Evolutionary conservation across 2,888 invertebrate genomes (phyloP).

Genomic region (Sesia apiformis): DNA sequence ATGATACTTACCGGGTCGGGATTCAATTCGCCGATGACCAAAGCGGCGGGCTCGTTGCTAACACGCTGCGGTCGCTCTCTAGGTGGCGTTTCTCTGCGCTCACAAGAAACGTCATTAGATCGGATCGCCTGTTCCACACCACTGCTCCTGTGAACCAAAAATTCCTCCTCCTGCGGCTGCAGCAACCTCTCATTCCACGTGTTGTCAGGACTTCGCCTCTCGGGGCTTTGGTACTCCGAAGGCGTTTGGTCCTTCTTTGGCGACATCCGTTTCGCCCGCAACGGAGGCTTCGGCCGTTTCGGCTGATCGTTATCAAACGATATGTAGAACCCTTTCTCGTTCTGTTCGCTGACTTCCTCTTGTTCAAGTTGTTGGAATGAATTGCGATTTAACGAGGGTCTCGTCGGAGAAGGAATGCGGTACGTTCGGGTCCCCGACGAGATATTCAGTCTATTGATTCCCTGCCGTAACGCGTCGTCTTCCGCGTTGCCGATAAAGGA

Average conservation of each 20-base stretch:
- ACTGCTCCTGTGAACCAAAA: conserved; percentile 27
- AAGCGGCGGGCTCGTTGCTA: conserved; percentile 47
- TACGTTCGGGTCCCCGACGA: conserved; percentile 92
- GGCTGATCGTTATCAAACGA: conserved; percentile 93
- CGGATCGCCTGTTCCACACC: conserved; percentile 15
- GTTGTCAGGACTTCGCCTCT: conserved; percentile 34
- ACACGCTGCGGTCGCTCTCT: conserved; percentile 28
- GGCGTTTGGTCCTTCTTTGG: conserved; percentile 80
- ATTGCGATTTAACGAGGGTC: conserved; percentile 80
- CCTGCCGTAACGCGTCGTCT: conserved; percentile 74
- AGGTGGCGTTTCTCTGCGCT: conserved; percentile 30
- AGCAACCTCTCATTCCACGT: conserved; percentile 32
- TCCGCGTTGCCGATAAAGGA: conserved; percentile 88
- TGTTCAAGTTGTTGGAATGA: conserved; percentile 77
- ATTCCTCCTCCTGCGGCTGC: conserved; percentile 28
- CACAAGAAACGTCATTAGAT: conserved; percentile 27
- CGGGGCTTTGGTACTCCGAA: conserved; percentile 39
- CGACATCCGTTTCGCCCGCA: conserved; percentile 82
- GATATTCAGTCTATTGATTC: conserved; percentile 86
- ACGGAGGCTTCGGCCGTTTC: conserved; percentile 90
- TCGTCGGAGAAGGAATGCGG: conserved; percentile 90
- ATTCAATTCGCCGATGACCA: conserved; percentile 57
- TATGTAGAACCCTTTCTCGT: conserved; percentile 93
- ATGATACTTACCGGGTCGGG: conserved; percentile 49
- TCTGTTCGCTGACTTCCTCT: conserved; percentile 54